These are phyloP conservation scores for Lithophane ornitopus DNA, from an alignment of 2,888 invertebrate genomes.

Conservation along the genomic window DNA sequence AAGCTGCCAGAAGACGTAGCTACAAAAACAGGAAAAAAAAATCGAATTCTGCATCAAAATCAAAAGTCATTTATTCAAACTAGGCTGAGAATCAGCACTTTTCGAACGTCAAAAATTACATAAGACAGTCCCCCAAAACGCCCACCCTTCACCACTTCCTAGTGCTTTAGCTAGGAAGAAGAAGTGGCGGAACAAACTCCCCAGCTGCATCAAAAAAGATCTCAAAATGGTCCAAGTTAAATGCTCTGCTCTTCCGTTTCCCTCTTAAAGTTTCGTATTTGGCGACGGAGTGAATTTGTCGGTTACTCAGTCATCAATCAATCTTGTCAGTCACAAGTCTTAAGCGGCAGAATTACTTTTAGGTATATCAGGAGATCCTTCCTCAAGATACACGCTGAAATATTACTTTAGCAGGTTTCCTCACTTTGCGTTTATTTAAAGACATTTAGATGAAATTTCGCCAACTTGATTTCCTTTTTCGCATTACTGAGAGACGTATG, in stretches of 20 bases:
- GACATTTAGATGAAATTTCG: constrained; percentile 68
- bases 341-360: constrained; percentile 84
- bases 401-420: constrained; percentile 75
- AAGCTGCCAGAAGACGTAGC: background rate
- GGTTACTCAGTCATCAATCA: constrained; percentile 85
- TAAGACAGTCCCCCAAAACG: no score
- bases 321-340: constrained; percentile 83
- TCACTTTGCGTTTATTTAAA: constrained; percentile 58
- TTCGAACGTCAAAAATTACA: no score
- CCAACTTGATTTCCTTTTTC: constrained; percentile 71
- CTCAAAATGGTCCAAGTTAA: constrained; percentile 64
- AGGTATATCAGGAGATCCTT: constrained; percentile 83
- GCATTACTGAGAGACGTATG: constrained; percentile 52
- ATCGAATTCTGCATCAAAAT: constrained; percentile 8
- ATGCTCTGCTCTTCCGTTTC: constrained; percentile 64
- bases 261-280: constrained; percentile 72
- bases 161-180: no score
- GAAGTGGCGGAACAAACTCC: no score
- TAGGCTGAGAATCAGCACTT: no score
- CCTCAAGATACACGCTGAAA: constrained; percentile 81
- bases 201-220: constrained; percentile 24
- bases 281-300: constrained; percentile 82
- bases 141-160: no score
- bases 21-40: background rate
- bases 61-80: no score